Evolutionary conservation across 2,797 vertebrate genomes (phyloP).

Genomic region (Sibirionetta formosa): DNA sequence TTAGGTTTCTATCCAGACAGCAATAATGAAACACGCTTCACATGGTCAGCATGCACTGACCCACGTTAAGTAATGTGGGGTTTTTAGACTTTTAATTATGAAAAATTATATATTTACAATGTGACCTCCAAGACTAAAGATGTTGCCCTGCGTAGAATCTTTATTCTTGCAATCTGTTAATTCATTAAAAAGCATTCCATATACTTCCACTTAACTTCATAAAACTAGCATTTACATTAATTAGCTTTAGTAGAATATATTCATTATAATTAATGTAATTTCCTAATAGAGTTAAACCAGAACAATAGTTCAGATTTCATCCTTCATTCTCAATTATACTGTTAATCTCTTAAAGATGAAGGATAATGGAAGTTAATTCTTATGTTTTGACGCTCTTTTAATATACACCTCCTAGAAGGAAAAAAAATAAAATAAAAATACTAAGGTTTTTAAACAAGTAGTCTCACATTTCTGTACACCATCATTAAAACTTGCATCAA

Average conservation of each 20-base stretch:
- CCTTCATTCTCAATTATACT: background rate
- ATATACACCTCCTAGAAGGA: background rate
- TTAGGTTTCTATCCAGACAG: background rate
- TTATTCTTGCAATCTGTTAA: slow-evolving; percentile 57
- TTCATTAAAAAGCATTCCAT: slow-evolving; percentile 48
- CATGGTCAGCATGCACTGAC: background rate
- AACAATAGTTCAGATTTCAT: background rate
- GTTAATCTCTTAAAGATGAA: background rate
- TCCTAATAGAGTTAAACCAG: background rate
- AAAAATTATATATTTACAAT: slow-evolving; percentile 53
- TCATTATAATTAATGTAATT: slow-evolving; percentile 23
- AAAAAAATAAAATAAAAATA: background rate
- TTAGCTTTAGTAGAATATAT: slow-evolving; percentile 34
- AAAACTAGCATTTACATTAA: slow-evolving; percentile 70
- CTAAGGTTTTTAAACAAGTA: background rate
- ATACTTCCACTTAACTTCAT: slow-evolving; percentile 56
- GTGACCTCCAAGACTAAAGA: slow-evolving; percentile 44
- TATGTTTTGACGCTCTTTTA: background rate
- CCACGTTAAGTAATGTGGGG: background rate
- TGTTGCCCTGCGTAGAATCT: background rate
- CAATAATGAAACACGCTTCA: background rate
- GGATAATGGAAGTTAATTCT: background rate
- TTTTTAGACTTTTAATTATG: slow-evolving; percentile 4
- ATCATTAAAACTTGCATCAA: background rate
- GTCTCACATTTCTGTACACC: background rate